phyloP scores from a whole-genome alignment of 1,140 invertebrate genomes.

The Neuroterus valhalla region DNA sequence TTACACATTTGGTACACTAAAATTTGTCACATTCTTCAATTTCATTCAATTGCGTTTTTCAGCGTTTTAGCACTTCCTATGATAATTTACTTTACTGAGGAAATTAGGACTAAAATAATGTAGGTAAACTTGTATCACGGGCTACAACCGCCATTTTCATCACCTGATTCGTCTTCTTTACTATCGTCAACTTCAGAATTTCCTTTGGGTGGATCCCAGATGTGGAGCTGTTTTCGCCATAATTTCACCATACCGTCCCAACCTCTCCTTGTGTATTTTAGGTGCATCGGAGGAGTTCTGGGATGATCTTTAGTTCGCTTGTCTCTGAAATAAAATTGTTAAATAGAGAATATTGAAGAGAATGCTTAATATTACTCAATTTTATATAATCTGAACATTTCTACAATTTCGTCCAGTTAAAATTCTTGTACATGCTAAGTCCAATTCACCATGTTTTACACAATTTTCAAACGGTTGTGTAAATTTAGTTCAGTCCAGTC shows the following conservation, averaged over 20 bases:
- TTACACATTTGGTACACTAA: conserved; percentile 12
- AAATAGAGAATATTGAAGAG: conserved; percentile 32
- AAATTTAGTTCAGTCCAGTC: too few relatives aligned
- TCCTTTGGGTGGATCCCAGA: conserved; percentile 82
- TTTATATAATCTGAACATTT: conserved; percentile 28
- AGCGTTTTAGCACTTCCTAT: background rate
- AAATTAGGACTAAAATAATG: conserved; percentile 25
- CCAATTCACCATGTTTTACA: too few relatives aligned
- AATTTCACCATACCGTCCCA: conserved; percentile 92
- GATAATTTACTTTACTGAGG: background rate
- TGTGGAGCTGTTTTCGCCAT: conserved; percentile 90
- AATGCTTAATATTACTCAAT: conserved; percentile 27
- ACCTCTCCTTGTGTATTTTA: conserved; percentile 91
- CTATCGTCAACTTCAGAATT: conserved; percentile 41
- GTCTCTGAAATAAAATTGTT: conserved; percentile 72
- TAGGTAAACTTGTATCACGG: conserved; percentile 1
- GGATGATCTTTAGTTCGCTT: conserved; percentile 84
- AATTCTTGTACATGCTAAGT: too few relatives aligned
- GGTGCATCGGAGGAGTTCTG: conserved; percentile 89
- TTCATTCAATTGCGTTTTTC: too few relatives aligned
- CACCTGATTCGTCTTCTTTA: conserved; percentile 40
- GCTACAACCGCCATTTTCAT: conserved; percentile 9
- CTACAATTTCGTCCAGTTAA: too few relatives aligned
- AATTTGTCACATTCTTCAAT: background rate
- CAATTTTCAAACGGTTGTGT: too few relatives aligned